Evolutionary conservation across 2,797 vertebrate species (phyloP).

Genomic region (Fratercula arctica): DNA sequence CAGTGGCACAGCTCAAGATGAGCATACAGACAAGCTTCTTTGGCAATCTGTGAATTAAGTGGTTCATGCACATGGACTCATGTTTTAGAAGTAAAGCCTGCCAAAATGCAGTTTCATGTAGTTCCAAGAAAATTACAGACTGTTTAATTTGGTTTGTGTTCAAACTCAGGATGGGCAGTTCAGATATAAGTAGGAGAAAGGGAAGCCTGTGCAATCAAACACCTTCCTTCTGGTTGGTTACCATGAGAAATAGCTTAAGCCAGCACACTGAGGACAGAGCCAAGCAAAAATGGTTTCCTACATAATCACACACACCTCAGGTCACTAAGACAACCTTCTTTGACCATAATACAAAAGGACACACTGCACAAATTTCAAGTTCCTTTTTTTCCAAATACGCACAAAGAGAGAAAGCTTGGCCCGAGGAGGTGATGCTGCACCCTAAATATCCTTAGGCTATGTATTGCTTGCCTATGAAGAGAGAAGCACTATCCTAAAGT

Average conservation of each 20-base stretch:
- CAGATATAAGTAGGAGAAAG: neutral
- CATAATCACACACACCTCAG: neutral
- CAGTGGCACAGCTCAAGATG: neutral
- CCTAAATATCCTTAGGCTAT: neutral
- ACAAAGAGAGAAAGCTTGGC: neutral
- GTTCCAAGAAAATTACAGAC: neutral
- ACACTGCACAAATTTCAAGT: neutral
- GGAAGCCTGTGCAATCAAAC: neutral
- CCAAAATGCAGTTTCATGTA: neutral
- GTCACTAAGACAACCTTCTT: neutral
- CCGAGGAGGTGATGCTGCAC: neutral
- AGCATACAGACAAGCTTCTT: neutral
- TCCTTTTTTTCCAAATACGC: neutral
- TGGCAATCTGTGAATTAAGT: neutral
- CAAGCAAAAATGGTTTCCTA: neutral
- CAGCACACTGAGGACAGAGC: neutral
- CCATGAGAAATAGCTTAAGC: neutral
- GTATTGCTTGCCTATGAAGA: neutral
- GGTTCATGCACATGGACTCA: neutral
- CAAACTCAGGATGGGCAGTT: neutral
- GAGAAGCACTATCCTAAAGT: neutral
- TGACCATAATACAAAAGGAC: neutral
- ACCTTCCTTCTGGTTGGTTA: neutral
- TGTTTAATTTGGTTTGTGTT: neutral
- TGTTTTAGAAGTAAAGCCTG: neutral